phyloP scores from a whole-genome alignment of 2,113 vertebrate species.

The human region DNA sequence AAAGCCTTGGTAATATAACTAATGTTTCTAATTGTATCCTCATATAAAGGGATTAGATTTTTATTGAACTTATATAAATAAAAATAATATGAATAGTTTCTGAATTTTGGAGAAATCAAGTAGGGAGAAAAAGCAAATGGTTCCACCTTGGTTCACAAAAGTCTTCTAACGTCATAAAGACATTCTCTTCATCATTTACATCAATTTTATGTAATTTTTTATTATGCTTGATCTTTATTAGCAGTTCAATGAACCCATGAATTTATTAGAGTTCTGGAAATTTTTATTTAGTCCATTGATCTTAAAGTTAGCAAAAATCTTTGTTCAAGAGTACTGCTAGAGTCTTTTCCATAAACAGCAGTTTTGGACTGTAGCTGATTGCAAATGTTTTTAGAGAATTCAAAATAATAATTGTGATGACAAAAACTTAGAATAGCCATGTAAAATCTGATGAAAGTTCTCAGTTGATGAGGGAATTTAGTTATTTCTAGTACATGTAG shows the following conservation, averaged over 20 bases:
- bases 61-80: not conserved
- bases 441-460: not conserved
- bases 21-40: not conserved
- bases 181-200: not conserved
- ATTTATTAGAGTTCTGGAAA: not conserved
- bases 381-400: not conserved
- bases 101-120: not conserved
- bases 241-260: not conserved
- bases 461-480: not conserved
- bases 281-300: not conserved
- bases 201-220: not conserved
- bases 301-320: not conserved
- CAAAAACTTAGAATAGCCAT: not conserved
- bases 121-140: not conserved
- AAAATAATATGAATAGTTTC: not conserved
- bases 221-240: not conserved
- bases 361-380: not conserved
- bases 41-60: not conserved
- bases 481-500: not conserved
- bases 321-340: not conserved
- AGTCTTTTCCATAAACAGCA: not conserved
- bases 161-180: not conserved
- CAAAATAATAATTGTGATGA: not conserved
- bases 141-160: not conserved
- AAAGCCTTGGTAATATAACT: not conserved